Evolutionary conservation across 2,888 invertebrate species (phyloP).

Genomic region (Meliscaeva auricollis): DNA sequence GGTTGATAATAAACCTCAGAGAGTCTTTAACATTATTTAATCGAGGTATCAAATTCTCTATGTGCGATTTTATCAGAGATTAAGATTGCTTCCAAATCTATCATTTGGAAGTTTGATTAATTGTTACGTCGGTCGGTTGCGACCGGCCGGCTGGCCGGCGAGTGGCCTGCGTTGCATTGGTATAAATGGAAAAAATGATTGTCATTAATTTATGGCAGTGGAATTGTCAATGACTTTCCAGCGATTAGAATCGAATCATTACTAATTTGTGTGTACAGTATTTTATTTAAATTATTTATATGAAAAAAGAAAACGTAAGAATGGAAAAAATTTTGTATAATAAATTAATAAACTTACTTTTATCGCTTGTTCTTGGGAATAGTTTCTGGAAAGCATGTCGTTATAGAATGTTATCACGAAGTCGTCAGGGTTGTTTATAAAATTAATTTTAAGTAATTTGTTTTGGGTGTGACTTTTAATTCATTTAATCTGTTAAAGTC

Average conservation of each 20-base stretch:
- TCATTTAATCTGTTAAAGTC: not conserved
- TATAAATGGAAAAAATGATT: constrained; percentile 32
- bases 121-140: constrained; percentile 8
- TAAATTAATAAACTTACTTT: constrained; percentile 7
- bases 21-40: constrained; percentile 20
- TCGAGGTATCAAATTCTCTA: constrained; percentile 63
- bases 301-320: not conserved
- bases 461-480: constrained; percentile 3
- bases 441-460: constrained; percentile 18
- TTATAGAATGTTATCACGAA: constrained; percentile 6
- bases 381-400: not conserved
- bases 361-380: constrained; percentile 14
- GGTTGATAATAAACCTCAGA: not conserved
- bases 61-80: constrained; percentile 66
- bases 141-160: not conserved
- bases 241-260: constrained; percentile 56
- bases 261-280: constrained; percentile 41
- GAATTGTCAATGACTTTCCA: constrained; percentile 38
- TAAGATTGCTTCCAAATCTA: constrained; percentile 62
- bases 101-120: constrained; percentile 68
- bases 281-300: constrained; percentile 13
- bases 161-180: constrained; percentile 1
- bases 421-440: constrained; percentile 1
- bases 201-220: constrained; percentile 54
- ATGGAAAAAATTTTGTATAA: not conserved